Evolutionary conservation across 1,140 invertebrate species (phyloP).

Genomic region (Catajapyx aquilonaris): DNA sequence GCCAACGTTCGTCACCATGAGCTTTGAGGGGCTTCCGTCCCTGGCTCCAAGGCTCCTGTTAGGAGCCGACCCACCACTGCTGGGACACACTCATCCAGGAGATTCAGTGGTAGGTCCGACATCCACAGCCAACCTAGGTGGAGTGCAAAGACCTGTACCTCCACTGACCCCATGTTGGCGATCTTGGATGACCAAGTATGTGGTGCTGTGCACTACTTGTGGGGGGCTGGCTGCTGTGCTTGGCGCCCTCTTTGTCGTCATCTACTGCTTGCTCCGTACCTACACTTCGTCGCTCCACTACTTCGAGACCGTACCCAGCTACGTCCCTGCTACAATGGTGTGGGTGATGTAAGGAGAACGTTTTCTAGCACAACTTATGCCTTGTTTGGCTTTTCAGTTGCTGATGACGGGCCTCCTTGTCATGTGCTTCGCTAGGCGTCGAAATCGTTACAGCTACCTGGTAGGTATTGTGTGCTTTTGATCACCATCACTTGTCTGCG

Average conservation of each 20-base stretch:
- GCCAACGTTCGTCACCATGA: no score
- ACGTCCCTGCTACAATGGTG: conserved; percentile 57
- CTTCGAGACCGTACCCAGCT: conserved; percentile 65
- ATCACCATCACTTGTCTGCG: no score
- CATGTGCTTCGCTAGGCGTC: conserved; percentile 56
- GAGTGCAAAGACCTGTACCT: no score
- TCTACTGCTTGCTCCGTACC: conserved; percentile 50
- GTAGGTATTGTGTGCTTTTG: no score
- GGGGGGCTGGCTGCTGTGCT: conserved; percentile 45
- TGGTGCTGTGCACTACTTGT: conserved; percentile 49
- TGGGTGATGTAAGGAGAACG: conserved; percentile 14
- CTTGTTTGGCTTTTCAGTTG: conserved; percentile 27
- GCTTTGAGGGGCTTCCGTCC: no score
- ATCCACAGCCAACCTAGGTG: no score
- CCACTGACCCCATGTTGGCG: conserved; percentile 12
- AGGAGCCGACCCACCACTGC: no score
- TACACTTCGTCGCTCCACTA: conserved; percentile 58
- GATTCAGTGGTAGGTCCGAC: no score
- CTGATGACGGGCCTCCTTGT: conserved; percentile 66
- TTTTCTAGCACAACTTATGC: conserved; percentile 7
- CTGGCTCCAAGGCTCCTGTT: no score
- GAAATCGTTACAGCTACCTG: conserved; percentile 67
- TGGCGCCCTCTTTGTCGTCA: conserved; percentile 47
- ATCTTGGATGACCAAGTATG: conserved; percentile 33
- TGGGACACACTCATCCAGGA: no score